Evolutionary conservation across 1,140 invertebrate genomes (phyloP).

Genomic region (Drosophila pectinifera): DNA sequence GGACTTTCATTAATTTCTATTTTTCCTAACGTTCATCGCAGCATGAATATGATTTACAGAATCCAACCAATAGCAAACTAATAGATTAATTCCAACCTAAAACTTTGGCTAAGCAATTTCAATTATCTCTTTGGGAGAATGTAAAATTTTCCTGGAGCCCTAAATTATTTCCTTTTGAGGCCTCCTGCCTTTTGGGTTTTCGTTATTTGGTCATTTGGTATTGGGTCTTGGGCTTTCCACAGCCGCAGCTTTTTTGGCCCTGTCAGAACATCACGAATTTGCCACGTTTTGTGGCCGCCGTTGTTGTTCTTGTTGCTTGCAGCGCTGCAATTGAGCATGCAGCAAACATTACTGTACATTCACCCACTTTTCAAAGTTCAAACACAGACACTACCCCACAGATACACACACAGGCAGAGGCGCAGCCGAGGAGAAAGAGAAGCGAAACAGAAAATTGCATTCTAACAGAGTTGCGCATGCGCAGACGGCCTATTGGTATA

Average conservation of each 20-base stretch:
- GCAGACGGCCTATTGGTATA: slow-evolving; percentile 42
- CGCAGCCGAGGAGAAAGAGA: slow-evolving; percentile 55
- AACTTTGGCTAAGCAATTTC: background rate
- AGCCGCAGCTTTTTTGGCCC: slow-evolving; percentile 38
- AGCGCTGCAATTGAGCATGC: slow-evolving; percentile 77
- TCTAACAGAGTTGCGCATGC: slow-evolving; percentile 77
- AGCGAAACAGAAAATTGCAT: slow-evolving; percentile 82
- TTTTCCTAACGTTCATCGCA: background rate
- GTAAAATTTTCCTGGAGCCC: slow-evolving; percentile 18
- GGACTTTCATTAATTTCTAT: background rate
- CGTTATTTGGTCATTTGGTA: slow-evolving; percentile 10
- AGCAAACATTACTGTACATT: slow-evolving; percentile 85
- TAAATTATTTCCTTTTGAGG: slow-evolving; percentile 34
- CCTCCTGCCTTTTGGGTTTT: slow-evolving; percentile 17
- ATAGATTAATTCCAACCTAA: background rate
- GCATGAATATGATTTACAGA: background rate
- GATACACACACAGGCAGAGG: slow-evolving; percentile 5
- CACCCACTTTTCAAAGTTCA: slow-evolving; percentile 84
- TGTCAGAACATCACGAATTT: slow-evolving; percentile 79
- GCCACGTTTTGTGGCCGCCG: slow-evolving; percentile 61
- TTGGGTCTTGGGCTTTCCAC: slow-evolving; percentile 24
- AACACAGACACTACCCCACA: slow-evolving; percentile 63
- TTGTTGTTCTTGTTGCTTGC: slow-evolving; percentile 33
- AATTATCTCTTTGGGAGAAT: slow-evolving; percentile 28
- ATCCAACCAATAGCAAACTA: background rate